These are phyloP conservation scores for Phrynocephalus versicolor DNA, from an alignment of 2,113 vertebrate genomes.

Conservation along the genomic window DNA sequence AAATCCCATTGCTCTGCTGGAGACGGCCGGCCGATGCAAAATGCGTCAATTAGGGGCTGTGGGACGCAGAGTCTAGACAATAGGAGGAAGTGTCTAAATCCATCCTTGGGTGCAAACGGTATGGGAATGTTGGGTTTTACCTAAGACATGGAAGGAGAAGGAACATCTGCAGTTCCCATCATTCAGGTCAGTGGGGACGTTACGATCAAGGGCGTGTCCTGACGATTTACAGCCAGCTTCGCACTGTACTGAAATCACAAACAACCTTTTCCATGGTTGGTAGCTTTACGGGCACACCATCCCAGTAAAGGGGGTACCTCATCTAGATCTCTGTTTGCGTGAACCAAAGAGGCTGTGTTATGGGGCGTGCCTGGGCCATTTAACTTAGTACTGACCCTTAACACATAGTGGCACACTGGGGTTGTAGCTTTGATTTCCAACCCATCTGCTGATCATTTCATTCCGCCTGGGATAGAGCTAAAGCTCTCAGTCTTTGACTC, in stretches of 20 bases:
- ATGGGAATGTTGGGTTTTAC: slow-evolving; percentile 60
- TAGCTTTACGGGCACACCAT: not conserved
- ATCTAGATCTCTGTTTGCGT: not conserved
- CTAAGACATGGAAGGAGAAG: slow-evolving; percentile 54
- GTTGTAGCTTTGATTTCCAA: not conserved
- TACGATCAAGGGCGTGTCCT: slow-evolving; percentile 36
- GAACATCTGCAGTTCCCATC: slow-evolving; percentile 76
- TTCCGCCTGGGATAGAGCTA: no score
- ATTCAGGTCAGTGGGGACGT: slow-evolving; percentile 49
- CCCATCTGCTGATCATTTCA: not conserved
- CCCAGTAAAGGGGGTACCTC: not conserved
- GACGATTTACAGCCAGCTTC: slow-evolving; percentile 52
- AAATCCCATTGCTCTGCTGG: slow-evolving; percentile 52
- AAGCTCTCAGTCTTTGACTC: no score
- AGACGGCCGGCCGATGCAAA: slow-evolving; percentile 58
- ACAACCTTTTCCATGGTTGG: not conserved
- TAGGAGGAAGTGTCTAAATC: slow-evolving; percentile 78
- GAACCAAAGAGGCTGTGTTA: not conserved
- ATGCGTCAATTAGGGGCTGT: slow-evolving; percentile 75
- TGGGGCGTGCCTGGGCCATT: not conserved
- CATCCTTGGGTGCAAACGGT: slow-evolving; percentile 79
- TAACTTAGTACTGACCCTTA: not conserved
- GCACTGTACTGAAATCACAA: not conserved
- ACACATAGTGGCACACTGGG: no score
- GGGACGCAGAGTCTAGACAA: slow-evolving; percentile 73